phyloP scores from a whole-genome alignment of 2,797 vertebrate genomes.

The Sebastes oblongus region DNA sequence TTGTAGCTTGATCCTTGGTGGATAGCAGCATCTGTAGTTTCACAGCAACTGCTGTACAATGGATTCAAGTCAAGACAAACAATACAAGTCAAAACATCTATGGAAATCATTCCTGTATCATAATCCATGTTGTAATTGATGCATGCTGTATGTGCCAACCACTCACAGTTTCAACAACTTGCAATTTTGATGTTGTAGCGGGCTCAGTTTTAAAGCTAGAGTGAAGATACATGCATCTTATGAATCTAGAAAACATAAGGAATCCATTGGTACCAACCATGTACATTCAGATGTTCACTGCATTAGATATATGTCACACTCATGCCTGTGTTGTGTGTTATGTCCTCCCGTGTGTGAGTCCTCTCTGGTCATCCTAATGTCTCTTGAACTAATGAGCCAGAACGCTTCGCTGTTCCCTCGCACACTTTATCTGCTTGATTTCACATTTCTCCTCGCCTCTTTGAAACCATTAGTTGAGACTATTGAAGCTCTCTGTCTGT shows the following conservation, averaged over 20 bases:
- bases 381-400: conserved; percentile 63
- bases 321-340: background rate
- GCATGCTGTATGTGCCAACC: background rate
- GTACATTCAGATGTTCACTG: background rate
- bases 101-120: background rate
- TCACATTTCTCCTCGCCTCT: conserved; percentile 55
- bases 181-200: too few species aligned
- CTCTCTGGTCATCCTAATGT: conserved; percentile 36
- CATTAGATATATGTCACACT: background rate
- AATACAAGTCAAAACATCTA: background rate
- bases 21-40: background rate
- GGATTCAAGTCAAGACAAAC: background rate
- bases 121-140: background rate
- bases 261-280: too few species aligned
- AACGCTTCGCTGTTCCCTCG: conserved; percentile 29
- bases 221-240: too few species aligned
- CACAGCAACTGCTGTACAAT: background rate
- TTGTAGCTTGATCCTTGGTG: background rate
- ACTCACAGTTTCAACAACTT: background rate
- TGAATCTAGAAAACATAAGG: too few species aligned
- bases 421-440: conserved; percentile 67
- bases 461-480: conserved; percentile 63
- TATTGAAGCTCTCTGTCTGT: conserved; percentile 22
- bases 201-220: too few species aligned
- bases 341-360: conserved; percentile 16